Percentiles rank a stretch among this genome's conserved stretches.
Conservation (phyloP, 2,113 vertebrate genomes). For the Coryphaenoides rupestris region DNA sequence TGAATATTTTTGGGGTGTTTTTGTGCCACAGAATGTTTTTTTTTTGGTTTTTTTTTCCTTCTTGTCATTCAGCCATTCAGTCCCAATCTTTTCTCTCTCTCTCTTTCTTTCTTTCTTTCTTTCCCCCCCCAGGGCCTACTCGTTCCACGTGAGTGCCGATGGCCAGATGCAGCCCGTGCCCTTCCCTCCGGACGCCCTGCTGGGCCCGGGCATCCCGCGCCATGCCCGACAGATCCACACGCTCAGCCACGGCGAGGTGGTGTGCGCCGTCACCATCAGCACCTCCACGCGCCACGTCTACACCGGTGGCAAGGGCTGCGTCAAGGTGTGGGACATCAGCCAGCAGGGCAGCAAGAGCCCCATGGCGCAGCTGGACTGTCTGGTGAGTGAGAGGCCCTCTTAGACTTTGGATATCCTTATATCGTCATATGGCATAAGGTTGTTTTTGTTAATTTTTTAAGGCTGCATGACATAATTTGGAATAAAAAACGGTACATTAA, state of each 20-base stretch:
- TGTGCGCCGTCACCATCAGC: slow-evolving; percentile 90
- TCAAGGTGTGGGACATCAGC: slow-evolving; percentile 92
- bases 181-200: slow-evolving; percentile 81
- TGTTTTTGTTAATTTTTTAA: too few relatives aligned
- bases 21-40: too few relatives aligned
- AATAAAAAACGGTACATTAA: too few relatives aligned
- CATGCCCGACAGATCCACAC: slow-evolving; percentile 85
- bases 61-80: too few relatives aligned
- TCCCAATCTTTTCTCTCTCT: too few relatives aligned
- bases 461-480: too few relatives aligned
- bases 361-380: slow-evolving; percentile 84
- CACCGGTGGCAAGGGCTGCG: slow-evolving; percentile 86
- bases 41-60: too few relatives aligned
- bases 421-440: too few relatives aligned
- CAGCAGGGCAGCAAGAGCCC: slow-evolving; percentile 85
- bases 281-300: slow-evolving; percentile 85
- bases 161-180: slow-evolving; percentile 93
- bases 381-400: slow-evolving; percentile 64
- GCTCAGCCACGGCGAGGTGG: slow-evolving; percentile 86
- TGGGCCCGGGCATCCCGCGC: slow-evolving; percentile 80
- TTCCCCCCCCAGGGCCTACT: slow-evolving; percentile 70
- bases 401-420: too few relatives aligned
- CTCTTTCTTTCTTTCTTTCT: neutral
- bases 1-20: too few relatives aligned
- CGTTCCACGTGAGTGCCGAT: slow-evolving; percentile 84